phyloP scores from a whole-genome alignment of 2,113 vertebrate species.

The Cricetomys ansorgei region DNA sequence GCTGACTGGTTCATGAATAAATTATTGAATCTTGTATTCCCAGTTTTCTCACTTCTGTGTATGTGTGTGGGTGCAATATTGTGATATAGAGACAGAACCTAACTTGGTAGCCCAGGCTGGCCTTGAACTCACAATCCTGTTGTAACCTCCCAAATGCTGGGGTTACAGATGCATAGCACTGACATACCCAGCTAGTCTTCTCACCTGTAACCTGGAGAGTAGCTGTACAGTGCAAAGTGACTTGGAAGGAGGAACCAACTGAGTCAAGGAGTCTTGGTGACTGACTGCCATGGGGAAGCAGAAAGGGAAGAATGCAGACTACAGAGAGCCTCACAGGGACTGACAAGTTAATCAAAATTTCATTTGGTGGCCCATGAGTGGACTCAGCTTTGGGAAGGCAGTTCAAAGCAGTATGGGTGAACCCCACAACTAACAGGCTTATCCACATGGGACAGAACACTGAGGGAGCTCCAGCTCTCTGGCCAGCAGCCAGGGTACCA shows the following conservation, averaged over 20 bases:
- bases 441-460: not conserved
- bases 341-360: not conserved
- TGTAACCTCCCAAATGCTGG: not conserved
- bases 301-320: not conserved
- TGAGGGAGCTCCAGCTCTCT: not conserved
- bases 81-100: too few relatives aligned
- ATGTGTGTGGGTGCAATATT: not conserved
- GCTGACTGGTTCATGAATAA: not conserved
- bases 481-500: accelerated
- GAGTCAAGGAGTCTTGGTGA: not conserved
- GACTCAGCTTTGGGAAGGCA: not conserved
- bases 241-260: not conserved
- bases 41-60: not conserved
- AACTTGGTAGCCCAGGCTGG: not conserved
- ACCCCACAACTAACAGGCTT: not conserved
- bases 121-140: not conserved
- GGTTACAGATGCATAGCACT: not conserved
- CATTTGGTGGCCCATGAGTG: not conserved
- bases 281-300: accelerated
- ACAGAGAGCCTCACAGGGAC: not conserved
- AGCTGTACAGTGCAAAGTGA: not conserved
- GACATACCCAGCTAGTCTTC: not conserved
- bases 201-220: not conserved
- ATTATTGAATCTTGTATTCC: not conserved
- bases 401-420: not conserved